These are phyloP conservation scores for Archips xylosteana DNA, from an alignment of 2,888 invertebrate genomes.

Conservation along the genomic window DNA sequence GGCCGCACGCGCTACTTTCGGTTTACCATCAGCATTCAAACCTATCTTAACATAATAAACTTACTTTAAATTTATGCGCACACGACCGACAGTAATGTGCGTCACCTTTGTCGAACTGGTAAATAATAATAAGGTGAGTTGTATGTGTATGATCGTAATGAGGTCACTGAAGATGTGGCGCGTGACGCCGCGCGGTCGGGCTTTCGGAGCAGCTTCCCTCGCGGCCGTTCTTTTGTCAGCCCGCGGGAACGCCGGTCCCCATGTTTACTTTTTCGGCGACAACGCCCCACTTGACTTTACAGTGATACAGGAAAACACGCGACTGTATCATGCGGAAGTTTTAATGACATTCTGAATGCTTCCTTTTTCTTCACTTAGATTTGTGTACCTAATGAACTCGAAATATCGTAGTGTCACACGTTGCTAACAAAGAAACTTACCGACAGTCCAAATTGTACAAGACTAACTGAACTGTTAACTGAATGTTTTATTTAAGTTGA, in stretches of 20 bases:
- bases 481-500: neutral
- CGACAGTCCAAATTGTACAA: neutral
- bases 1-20: slow-evolving; percentile 58
- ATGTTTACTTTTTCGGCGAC: slow-evolving; percentile 63
- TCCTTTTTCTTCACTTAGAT: slow-evolving; percentile 6
- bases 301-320: slow-evolving; percentile 41
- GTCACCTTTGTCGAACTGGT: slow-evolving; percentile 22
- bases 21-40: slow-evolving; percentile 53
- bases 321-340: slow-evolving; percentile 34
- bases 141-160: slow-evolving; percentile 36
- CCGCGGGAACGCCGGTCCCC: slow-evolving; percentile 61
- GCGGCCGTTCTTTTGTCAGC: slow-evolving; percentile 64
- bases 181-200: slow-evolving; percentile 55
- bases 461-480: neutral
- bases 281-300: slow-evolving; percentile 59
- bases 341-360: slow-evolving; percentile 24
- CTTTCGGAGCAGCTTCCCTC: slow-evolving; percentile 51
- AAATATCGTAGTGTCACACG: neutral
- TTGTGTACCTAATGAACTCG: neutral
- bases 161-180: slow-evolving; percentile 50
- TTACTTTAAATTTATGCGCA: slow-evolving; percentile 52
- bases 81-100: slow-evolving; percentile 1
- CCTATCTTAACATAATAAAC: slow-evolving; percentile 55
- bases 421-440: neutral
- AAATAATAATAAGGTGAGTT: slow-evolving; percentile 31